These are phyloP conservation scores for Hirtodrosophila confusa DNA, from an alignment of 2,888 invertebrate genomes.

Conservation along the genomic window DNA sequence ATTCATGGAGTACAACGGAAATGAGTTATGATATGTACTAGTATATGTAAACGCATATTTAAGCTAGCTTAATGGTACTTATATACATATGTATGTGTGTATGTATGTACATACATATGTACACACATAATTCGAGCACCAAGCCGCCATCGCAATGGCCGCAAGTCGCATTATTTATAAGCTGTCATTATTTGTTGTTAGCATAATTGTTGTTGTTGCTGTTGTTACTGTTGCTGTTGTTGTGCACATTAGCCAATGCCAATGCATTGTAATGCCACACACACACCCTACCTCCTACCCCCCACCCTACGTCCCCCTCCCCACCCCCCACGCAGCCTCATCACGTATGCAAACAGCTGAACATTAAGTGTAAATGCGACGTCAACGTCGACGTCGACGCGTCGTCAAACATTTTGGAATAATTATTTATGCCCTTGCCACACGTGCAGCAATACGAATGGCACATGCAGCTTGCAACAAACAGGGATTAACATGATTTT, in stretches of 20 bases:
- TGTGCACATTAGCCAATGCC: slow-evolving; percentile 30
- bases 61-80: background rate
- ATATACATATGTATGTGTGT: background rate
- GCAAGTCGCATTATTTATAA: slow-evolving; percentile 43
- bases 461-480: slow-evolving; percentile 1
- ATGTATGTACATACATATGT: background rate
- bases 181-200: slow-evolving; percentile 37
- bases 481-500: too few relatives aligned
- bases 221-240: slow-evolving; percentile 4
- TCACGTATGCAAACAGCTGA: slow-evolving; percentile 38
- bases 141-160: slow-evolving; percentile 12
- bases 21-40: slow-evolving; percentile 19
- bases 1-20: slow-evolving; percentile 13
- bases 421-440: slow-evolving; percentile 26
- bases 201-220: background rate
- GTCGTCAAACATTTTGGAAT: slow-evolving; percentile 13
- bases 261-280: slow-evolving; percentile 10
- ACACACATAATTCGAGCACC: slow-evolving; percentile 16
- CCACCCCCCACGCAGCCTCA: slow-evolving; percentile 1
- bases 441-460: slow-evolving; percentile 10
- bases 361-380: slow-evolving; percentile 33
- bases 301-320: background rate
- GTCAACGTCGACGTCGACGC: background rate
- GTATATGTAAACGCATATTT: too few relatives aligned
- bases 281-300: background rate